Base-by-base conservation (phyloP, 2,888 invertebrate genomes). In the Rhyacophila evoluta region DNA sequence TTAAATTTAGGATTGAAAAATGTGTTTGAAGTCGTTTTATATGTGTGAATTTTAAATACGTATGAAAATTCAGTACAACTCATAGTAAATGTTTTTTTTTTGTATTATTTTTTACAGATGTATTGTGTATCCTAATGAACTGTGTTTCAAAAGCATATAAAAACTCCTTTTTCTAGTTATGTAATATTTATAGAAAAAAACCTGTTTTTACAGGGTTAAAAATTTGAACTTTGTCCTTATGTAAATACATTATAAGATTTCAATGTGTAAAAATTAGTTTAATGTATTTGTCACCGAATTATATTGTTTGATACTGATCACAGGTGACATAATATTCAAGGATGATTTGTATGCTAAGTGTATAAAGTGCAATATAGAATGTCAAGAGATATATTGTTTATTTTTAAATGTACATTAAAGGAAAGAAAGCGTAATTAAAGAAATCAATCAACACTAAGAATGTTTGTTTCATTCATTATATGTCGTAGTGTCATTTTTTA, bases 321-420 rank as follows among this genome's bases (percentile, higher is more conserved):
- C 25, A 8, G 25, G 55, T 55, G 6, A 25, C 55, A 6, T 55
- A 55, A 41, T 41, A 5, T 12, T 12, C 0, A 41, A 41, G 10
- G 10, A 8, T 55, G 10, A 55, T 55, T 25, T 25, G 1, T 55
- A 55, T 12, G 8, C 55, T 55, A 4, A 8, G 8, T 55, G 55
- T 55, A 10, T 55, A 25, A 41, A 25, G 55, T 55, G 55, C 55
- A 55, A 55, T 55, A 55, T 55, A 1, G 55, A 55, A 55, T 55
- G 55, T 55, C 8, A 55, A 55, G 41, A 55, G 69, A 28, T 72
- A 68, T 77, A 73, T 73, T 67, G 72, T 69, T 73, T 73, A 77
- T 77, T 73, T 73, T 77, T 72, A 27, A 77, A 67, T 70, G 71
- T 77, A 55, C 73, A 77, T 67, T 68, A 39, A 76, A 29, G 12